Evolutionary conservation across 2,113 vertebrate species (phyloP).

Genomic region (Taurulus bubalis): DNA sequence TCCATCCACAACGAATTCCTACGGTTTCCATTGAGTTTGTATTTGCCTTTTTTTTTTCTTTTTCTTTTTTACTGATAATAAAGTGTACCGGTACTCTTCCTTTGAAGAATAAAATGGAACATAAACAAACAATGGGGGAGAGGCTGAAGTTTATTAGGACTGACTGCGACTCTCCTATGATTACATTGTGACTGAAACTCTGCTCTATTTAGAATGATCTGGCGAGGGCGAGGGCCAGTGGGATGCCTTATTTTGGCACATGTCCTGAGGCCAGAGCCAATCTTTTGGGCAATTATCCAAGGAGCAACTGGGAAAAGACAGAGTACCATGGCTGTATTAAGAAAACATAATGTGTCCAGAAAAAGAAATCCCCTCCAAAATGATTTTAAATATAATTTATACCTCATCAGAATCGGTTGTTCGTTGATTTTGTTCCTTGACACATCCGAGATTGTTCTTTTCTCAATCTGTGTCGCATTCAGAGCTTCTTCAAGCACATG

Average conservation of each 20-base stretch:
- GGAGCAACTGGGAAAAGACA: slow-evolving; percentile 11
- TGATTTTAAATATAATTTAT: not conserved
- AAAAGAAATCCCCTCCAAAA: not conserved
- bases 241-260: slow-evolving; percentile 23
- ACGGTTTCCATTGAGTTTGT: not conserved
- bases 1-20: not conserved
- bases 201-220: slow-evolving; percentile 38
- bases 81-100: not conserved
- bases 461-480: slow-evolving; percentile 28
- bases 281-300: slow-evolving; percentile 48
- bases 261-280: slow-evolving; percentile 46
- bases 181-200: slow-evolving; percentile 23
- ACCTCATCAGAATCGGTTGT: not conserved
- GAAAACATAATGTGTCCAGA: slow-evolving; percentile 5
- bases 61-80: not conserved
- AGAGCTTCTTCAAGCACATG: slow-evolving; percentile 22
- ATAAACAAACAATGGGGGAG: not conserved
- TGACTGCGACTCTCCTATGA: slow-evolving; percentile 8
- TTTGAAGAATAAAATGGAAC: not conserved
- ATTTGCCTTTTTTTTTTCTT: not conserved
- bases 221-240: slow-evolving; percentile 3
- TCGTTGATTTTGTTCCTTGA: slow-evolving; percentile 8
- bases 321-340: not conserved
- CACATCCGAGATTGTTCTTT: slow-evolving; percentile 6
- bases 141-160: slow-evolving; percentile 5